Evolutionary conservation across 2,113 vertebrate genomes (phyloP), one percentile per base, ranked within the genome.

Genomic region (Saccopteryx leptura): DNA sequence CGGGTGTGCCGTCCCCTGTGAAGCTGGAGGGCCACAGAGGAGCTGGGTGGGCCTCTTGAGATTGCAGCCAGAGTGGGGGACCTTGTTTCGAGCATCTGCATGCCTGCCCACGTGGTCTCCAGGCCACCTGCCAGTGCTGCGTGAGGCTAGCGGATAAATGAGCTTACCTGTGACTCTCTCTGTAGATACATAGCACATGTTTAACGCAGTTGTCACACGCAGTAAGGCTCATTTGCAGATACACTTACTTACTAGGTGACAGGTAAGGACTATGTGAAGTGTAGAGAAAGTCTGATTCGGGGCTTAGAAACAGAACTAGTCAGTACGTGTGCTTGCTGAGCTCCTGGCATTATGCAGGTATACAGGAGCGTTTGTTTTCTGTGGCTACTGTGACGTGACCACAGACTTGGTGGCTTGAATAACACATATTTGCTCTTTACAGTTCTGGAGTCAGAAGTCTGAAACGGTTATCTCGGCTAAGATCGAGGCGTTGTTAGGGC

Each of bases 191-290:
- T 21, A 52, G 28, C 15, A 33, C 7, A 5, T 48, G 14, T 76
- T 87, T 66, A 87, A 61, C 26, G 85, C 60, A 1, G 4, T 24
- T 84, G 58, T 46, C 60, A 78, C 19, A 50, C 2, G 10, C 74
- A 10, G 69, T 68, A 63, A 91, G 56, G 48, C 26, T 95, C 56
- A 78, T 24, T 54, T 88, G 33, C 28, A 76, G 82, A 80, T 84
- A 86, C 48, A 48, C 15, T 15, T 66, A n/a, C 48, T 91, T 66
- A n/a, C 48, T 91, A 39, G 11, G 9, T 75, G 78, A 54, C 52
- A 85, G 74, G 54, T 33, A 14, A 63, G 52, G 31, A 58, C 76
- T 54, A 3, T 74, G 87, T 26, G 0, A 58, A 46, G 4, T 68
- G 26, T 17, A 54, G 39, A 72, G 31, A 33, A 63, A 11, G 19